phyloP scores from a whole-genome alignment of 2,113 vertebrate genomes.

The Nymphicus hollandicus region DNA sequence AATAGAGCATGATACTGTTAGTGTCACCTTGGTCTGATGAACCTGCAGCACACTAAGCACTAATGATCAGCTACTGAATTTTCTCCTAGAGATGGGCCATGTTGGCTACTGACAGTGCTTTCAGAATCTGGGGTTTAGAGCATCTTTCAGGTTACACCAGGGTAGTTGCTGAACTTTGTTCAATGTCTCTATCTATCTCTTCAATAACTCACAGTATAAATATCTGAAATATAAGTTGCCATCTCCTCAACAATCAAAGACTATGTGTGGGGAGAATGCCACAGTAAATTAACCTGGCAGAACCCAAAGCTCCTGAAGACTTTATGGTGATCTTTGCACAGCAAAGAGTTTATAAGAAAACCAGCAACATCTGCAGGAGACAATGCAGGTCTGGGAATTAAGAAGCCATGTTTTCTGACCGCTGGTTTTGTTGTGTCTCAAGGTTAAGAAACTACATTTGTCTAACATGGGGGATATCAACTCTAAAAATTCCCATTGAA shows the following conservation, averaged over 20 bases:
- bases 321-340: neutral
- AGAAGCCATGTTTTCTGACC: neutral
- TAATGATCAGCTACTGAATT: neutral
- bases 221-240: neutral
- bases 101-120: neutral
- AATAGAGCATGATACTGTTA: neutral
- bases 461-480: neutral
- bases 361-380: neutral
- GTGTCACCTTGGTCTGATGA: neutral
- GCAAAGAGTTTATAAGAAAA: neutral
- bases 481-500: neutral
- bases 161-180: neutral
- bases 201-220: neutral
- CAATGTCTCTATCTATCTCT: neutral
- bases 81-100: neutral
- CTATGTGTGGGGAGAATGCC: accelerated
- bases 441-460: neutral
- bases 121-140: neutral
- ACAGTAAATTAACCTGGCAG: neutral
- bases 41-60: neutral
- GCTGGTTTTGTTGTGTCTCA: accelerated
- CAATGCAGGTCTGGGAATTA: neutral
- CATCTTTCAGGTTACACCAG: neutral
- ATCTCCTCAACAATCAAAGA: neutral
- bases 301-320: neutral